Evolutionary conservation across 2,113 vertebrate species (phyloP), one percentile per base, ranked within the genome.

Genomic region (Calonectris borealis): DNA sequence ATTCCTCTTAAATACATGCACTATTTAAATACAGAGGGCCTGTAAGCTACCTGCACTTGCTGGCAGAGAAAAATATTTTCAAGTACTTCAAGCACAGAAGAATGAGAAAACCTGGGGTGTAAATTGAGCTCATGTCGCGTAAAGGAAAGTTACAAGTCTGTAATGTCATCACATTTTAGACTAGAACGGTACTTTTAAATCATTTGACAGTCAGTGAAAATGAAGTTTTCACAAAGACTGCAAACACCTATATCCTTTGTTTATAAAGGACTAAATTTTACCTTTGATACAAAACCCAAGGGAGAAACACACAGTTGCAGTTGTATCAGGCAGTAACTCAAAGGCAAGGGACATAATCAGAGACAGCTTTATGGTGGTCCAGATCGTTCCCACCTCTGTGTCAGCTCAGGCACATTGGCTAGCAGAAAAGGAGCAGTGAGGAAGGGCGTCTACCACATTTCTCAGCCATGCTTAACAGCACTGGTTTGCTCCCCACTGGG

Each of bases 21-120:
- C 12, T 87, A 95, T 93, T 95, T 93, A 94, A 97, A 78, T 64
- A 93, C 49, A 79, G 83, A 88, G 55, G 26, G 49, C n/a, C 71
- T 72, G 71, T 73, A 94, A 87, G 86, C 18, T 93, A 49, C 87
- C 73, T 73, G 66, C 34, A 80, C 66, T 92, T 86, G 29, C 69
- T 91, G 72, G 80, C 80, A 92, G 20, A 48, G 61, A 80, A 81
- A 86, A 92, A 15, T 78, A 71, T 83, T 94, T 96, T 81, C 80
- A 93, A 89, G 62, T 48, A 90, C 38, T 95, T 84, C 13, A 84
- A 76, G 77, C 29, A 82, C 14, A 76, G 78, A 91, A 87, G 60
- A 95, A 79, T 13, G 55, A 83, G 88, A 85, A 93, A 90, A 24
- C 10, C 14, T 24, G 9, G 60, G 34, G 61, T 57, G 44, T 85